Conservation (phyloP, 2,888 invertebrate species). For the Tinea semifulvella region DNA sequence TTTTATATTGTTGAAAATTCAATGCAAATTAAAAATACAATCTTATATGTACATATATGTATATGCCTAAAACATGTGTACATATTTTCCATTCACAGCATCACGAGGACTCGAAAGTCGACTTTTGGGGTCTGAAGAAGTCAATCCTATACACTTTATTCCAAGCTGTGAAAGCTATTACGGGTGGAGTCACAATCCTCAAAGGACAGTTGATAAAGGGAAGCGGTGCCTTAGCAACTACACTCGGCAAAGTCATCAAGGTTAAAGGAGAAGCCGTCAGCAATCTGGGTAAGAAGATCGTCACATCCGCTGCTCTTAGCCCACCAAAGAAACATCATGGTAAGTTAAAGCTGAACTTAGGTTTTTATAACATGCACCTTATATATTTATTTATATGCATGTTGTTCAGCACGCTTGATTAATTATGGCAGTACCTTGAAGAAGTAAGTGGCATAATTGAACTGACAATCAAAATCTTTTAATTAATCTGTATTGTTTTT, state of each 20-base stretch:
- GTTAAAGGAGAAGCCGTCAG: constrained; percentile 83
- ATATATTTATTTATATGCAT: no score
- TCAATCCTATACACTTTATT: constrained; percentile 83
- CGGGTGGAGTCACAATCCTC: constrained; percentile 86
- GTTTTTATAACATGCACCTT: no score
- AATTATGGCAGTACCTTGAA: no score
- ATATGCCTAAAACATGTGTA: no score
- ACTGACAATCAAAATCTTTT: no score
- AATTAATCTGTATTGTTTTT: no score
- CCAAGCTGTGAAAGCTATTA: constrained; percentile 89
- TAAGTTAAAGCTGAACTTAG: no score
- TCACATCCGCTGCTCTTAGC: constrained; percentile 75
- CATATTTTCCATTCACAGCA: constrained; percentile 21
- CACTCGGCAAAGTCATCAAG: constrained; percentile 68
- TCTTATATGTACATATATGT: no score
- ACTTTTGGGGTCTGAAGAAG: constrained; percentile 81
- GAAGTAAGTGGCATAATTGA: no score
- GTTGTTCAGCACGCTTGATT: no score
- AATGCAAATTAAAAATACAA: no score
- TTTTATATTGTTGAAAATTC: no score
- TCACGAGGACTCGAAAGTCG: constrained; percentile 55
- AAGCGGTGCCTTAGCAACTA: constrained; percentile 69
- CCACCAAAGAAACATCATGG: constrained; percentile 47
- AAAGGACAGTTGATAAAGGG: constrained; percentile 89
- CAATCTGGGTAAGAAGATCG: constrained; percentile 81